Evolutionary conservation across 2,888 invertebrate genomes (phyloP).

Genomic region (Xiphydria camelus): DNA sequence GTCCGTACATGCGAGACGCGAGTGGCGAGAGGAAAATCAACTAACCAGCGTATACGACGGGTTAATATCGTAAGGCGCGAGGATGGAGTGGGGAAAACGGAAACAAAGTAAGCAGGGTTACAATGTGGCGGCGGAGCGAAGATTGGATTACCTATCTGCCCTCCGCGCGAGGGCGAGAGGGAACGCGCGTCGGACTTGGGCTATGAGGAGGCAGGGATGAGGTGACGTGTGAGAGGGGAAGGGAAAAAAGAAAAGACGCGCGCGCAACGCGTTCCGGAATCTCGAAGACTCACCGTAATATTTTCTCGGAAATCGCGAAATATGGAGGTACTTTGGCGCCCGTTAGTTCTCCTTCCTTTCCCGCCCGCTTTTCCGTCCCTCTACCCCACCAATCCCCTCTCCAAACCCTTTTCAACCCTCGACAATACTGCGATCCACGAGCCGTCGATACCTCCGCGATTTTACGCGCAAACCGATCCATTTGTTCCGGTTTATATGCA

Average conservation of each 20-base stretch:
- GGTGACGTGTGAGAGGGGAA: background rate
- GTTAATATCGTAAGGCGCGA: constrained; percentile 1
- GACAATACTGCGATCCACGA: too few relatives aligned
- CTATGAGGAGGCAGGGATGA: background rate
- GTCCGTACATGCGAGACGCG: background rate
- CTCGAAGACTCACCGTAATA: constrained; percentile 10
- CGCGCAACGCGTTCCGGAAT: background rate
- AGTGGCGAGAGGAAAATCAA: constrained; percentile 1
- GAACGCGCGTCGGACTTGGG: background rate
- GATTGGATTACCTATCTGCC: constrained; percentile 12
- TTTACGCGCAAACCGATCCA: background rate
- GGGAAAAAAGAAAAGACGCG: background rate
- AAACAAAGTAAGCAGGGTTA: constrained; percentile 4
- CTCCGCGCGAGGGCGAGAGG: background rate
- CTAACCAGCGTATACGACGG: constrained; percentile 2
- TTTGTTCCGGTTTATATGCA: background rate
- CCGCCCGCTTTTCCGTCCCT: background rate
- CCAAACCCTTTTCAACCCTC: too few relatives aligned
- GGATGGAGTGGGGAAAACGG: background rate
- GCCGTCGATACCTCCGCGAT: background rate
- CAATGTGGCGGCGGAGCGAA: constrained; percentile 7
- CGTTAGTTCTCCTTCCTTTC: constrained; percentile 3
- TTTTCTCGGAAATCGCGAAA: constrained; percentile 12
- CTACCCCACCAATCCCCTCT: background rate
- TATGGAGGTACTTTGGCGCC: constrained; percentile 10